phyloP scores from a whole-genome alignment of 2,888 invertebrate species.

The Andrena minutula region DNA sequence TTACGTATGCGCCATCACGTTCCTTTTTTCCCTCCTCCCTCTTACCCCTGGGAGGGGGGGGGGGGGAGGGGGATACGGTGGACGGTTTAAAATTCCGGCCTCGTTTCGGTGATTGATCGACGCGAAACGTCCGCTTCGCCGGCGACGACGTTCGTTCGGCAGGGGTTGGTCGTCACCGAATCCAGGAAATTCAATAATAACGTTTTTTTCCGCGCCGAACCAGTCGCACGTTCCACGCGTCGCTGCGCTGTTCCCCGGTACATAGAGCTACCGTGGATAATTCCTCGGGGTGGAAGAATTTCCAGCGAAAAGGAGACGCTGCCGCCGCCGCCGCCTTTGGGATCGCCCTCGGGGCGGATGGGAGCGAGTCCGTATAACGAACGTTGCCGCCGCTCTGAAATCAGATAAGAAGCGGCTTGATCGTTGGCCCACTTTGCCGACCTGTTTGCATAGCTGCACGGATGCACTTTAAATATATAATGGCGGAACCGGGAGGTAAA shows the following conservation, averaged over 20 bases:
- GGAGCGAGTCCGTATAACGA: slow-evolving; percentile 59
- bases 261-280: slow-evolving; percentile 17
- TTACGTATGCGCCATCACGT: slow-evolving; percentile 27
- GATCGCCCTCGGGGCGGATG: slow-evolving; percentile 31
- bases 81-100: slow-evolving; percentile 52
- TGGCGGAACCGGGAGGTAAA: slow-evolving; percentile 57
- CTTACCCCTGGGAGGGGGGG: neutral
- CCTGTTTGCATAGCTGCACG: slow-evolving; percentile 57
- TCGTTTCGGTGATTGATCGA: slow-evolving; percentile 57
- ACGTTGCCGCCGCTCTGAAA: slow-evolving; percentile 60
- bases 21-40: neutral
- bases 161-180: slow-evolving; percentile 19
- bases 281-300: slow-evolving; percentile 14
- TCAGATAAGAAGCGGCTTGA: slow-evolving; percentile 70
- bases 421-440: slow-evolving; percentile 67
- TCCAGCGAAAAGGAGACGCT: slow-evolving; percentile 5
- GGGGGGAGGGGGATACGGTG: neutral
- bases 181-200: slow-evolving; percentile 54
- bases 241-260: neutral
- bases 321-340: neutral
- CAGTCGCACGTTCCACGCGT: neutral
- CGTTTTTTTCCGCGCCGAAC: slow-evolving; percentile 20
- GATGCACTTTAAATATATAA: slow-evolving; percentile 73
- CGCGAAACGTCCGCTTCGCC: slow-evolving; percentile 48
- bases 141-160: slow-evolving; percentile 49